Conservation (phyloP, 2,113 vertebrate genomes). For the Lynx canadensis region DNA sequence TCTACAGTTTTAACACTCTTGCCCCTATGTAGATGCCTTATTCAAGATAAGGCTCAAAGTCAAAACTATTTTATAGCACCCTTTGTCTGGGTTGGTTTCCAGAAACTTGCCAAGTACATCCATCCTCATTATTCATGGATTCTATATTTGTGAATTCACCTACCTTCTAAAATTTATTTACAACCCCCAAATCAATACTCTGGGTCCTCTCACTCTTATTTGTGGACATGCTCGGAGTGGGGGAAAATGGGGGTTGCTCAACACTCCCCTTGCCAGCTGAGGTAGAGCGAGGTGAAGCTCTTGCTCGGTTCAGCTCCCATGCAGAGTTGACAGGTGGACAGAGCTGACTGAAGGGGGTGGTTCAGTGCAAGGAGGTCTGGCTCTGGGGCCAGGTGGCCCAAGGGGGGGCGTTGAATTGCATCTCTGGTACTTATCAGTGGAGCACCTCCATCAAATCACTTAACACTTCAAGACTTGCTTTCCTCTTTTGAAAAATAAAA, state of each 20-base stretch:
- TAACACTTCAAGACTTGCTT: neutral
- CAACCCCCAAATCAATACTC: neutral
- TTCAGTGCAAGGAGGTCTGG: neutral
- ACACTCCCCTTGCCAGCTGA: neutral
- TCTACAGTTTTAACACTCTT: neutral
- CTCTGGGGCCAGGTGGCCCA: no score
- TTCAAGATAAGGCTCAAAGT: neutral
- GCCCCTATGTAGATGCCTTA: neutral
- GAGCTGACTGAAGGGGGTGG: neutral
- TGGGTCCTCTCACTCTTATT: no score
- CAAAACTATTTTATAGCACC: neutral
- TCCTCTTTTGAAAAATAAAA: neutral
- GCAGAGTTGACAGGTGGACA: neutral
- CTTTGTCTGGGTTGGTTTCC: neutral
- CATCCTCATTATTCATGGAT: neutral
- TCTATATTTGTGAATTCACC: neutral
- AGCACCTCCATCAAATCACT: neutral
- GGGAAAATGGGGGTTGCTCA: neutral
- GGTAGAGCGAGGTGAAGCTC: neutral
- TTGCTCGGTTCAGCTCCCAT: neutral
- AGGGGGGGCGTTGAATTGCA: neutral
- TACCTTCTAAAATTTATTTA: neutral
- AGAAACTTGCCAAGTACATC: neutral
- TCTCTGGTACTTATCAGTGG: neutral
- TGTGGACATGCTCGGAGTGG: rapidly evolving